Evolutionary conservation across 2,888 invertebrate genomes (phyloP).

Genomic region (Aricia artaxerxes): DNA sequence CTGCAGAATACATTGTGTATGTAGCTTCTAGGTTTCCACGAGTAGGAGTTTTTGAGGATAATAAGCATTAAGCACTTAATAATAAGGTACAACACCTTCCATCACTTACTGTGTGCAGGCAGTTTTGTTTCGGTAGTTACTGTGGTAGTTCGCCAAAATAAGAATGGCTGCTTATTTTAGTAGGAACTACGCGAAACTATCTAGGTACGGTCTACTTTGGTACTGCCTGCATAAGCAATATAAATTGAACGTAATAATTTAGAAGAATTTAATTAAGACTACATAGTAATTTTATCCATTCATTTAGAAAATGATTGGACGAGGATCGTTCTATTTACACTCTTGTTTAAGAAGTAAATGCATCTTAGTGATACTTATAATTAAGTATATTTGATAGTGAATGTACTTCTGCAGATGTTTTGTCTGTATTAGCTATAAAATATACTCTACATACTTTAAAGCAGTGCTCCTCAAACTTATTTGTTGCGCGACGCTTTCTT

Average conservation of each 20-base stretch:
- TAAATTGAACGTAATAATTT: too few relatives aligned
- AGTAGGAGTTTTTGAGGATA: neutral
- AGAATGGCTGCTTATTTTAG: neutral
- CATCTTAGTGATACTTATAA: neutral
- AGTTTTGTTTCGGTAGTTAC: neutral
- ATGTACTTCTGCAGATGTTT: neutral
- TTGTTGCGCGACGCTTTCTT: neutral
- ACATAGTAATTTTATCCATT: too few relatives aligned
- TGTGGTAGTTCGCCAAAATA: neutral
- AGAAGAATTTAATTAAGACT: too few relatives aligned
- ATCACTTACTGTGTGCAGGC: neutral
- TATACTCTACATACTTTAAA: neutral
- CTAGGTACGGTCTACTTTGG: too few relatives aligned
- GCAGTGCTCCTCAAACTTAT: neutral
- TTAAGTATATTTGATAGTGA: neutral
- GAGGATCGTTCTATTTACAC: neutral
- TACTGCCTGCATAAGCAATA: too few relatives aligned
- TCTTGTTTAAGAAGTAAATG: neutral
- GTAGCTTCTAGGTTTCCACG: neutral
- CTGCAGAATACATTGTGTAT: neutral
- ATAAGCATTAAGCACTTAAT: neutral
- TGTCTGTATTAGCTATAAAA: neutral
- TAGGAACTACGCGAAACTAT: too few relatives aligned
- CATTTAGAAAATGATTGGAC: neutral
- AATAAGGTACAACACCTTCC: too few relatives aligned